Evolutionary conservation across 2,888 invertebrate species (phyloP).

Genomic region (Drosophila kanekoi): DNA sequence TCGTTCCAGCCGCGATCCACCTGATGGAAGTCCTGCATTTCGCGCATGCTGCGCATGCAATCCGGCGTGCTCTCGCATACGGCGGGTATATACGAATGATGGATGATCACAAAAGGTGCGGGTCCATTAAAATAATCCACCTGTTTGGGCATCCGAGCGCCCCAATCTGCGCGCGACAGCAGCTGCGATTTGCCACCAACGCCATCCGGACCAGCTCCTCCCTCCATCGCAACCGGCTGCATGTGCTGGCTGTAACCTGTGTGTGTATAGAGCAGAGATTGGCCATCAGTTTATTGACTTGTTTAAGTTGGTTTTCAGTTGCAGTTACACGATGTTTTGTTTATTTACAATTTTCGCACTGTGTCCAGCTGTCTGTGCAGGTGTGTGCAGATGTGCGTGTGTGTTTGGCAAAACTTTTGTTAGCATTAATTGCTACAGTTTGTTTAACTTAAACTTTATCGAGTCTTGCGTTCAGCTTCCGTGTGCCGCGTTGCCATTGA

Average conservation of each 20-base stretch:
- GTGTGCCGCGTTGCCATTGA: slow-evolving; percentile 56
- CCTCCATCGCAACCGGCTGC: slow-evolving; percentile 44
- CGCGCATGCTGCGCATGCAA: slow-evolving; percentile 87
- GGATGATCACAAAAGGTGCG: slow-evolving; percentile 89
- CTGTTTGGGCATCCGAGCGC: slow-evolving; percentile 86
- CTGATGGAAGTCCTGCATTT: slow-evolving; percentile 89
- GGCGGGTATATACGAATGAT: slow-evolving; percentile 89
- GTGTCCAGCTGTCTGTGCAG: background rate
- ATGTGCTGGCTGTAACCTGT: slow-evolving; percentile 77
- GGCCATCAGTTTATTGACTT: slow-evolving; percentile 27
- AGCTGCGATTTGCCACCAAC: slow-evolving; percentile 58
- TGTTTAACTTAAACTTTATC: slow-evolving; percentile 52
- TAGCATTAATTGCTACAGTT: slow-evolving; percentile 57
- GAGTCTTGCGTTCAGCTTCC: slow-evolving; percentile 11
- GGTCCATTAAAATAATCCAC: slow-evolving; percentile 86
- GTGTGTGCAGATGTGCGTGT: slow-evolving; percentile 5
- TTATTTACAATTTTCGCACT: slow-evolving; percentile 39
- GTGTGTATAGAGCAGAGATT: slow-evolving; percentile 19
- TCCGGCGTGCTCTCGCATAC: slow-evolving; percentile 87
- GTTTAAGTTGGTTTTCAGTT: slow-evolving; percentile 17
- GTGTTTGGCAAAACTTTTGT: slow-evolving; percentile 38
- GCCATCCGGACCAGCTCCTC: slow-evolving; percentile 5
- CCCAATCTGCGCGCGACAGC: slow-evolving; percentile 87
- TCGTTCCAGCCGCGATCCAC: slow-evolving; percentile 88
- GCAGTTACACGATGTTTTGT: slow-evolving; percentile 26